Conservation (phyloP, 2,888 invertebrate genomes). For the Amiota mariae region DNA sequence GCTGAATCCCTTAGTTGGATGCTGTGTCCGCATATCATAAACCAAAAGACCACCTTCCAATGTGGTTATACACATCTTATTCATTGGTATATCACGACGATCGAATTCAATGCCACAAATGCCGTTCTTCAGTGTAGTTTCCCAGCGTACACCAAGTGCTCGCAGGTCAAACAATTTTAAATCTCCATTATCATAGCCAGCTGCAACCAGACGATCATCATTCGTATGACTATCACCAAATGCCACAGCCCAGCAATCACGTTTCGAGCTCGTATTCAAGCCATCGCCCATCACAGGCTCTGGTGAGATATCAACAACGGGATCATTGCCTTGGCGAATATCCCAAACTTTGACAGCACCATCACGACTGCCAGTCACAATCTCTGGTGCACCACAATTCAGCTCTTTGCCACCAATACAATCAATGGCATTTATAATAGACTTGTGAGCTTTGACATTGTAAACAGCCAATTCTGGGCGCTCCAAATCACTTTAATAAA, state of each 20-base stretch:
- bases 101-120: slow-evolving; percentile 93
- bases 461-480: slow-evolving; percentile 83
- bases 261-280: slow-evolving; percentile 71
- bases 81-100: slow-evolving; percentile 94
- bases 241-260: slow-evolving; percentile 95
- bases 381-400: slow-evolving; percentile 94
- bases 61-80: slow-evolving; percentile 93
- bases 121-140: slow-evolving; percentile 93
- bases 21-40: slow-evolving; percentile 91
- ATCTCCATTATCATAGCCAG: slow-evolving; percentile 98
- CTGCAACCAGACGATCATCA: slow-evolving; percentile 88
- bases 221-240: slow-evolving; percentile 94
- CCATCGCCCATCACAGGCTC: slow-evolving; percentile 75
- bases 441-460: slow-evolving; percentile 84
- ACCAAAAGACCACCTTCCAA: slow-evolving; percentile 92
- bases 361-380: slow-evolving; percentile 94
- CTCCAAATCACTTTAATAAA: slow-evolving; percentile 83
- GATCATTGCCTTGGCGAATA: slow-evolving; percentile 88
- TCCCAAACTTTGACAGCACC: slow-evolving; percentile 98
- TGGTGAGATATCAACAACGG: slow-evolving; percentile 86
- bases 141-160: slow-evolving; percentile 89
- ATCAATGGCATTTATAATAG: slow-evolving; percentile 93
- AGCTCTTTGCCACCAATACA: slow-evolving; percentile 88
- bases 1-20: slow-evolving; percentile 89
- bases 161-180: slow-evolving; percentile 93